Conservation (phyloP, 37 sponge, comb jelly and placozoan species). For the Aphrocallistes beatrix region DNA sequence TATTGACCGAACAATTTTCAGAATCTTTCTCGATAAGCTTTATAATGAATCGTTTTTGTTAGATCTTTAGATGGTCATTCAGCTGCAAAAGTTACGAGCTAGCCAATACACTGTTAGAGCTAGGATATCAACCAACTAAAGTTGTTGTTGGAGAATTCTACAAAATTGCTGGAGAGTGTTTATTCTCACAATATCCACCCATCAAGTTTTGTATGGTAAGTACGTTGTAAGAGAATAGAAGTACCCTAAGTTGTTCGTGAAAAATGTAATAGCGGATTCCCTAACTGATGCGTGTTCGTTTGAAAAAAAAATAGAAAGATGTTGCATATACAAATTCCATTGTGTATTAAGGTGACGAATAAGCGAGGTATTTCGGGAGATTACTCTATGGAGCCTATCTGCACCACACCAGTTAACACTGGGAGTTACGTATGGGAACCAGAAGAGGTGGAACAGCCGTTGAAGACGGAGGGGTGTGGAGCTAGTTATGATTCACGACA, state of each 20-base stretch:
- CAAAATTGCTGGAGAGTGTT: not conserved
- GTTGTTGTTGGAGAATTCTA: not conserved
- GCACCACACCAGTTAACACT: not conserved
- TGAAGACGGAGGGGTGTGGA: not conserved
- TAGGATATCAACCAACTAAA: not conserved
- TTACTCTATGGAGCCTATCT: not conserved
- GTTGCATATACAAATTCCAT: not conserved
- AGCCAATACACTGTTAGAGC: not conserved
- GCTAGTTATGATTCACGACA: not conserved
- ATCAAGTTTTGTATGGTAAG: conserved; percentile 8
- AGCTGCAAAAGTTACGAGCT: not conserved
- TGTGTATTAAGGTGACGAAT: not conserved
- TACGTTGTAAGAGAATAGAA: too few relatives aligned
- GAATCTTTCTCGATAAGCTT: too few relatives aligned
- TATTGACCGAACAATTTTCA: not conserved
- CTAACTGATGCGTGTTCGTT: not conserved
- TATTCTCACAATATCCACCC: not conserved
- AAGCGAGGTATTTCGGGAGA: not conserved
- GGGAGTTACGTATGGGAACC: not conserved
- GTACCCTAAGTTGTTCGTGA: too few relatives aligned
- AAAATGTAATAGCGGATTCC: not conserved
- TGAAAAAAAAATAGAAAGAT: not conserved
- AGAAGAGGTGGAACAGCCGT: not conserved
- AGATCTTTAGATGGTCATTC: conserved; percentile 2
- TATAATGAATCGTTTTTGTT: too few relatives aligned